A percentile compares a stretch with the other conserved stretches of the same genome.
phyloP scores from a whole-genome alignment of 2,888 invertebrate species.

The Stenotaenia linearis region DNA sequence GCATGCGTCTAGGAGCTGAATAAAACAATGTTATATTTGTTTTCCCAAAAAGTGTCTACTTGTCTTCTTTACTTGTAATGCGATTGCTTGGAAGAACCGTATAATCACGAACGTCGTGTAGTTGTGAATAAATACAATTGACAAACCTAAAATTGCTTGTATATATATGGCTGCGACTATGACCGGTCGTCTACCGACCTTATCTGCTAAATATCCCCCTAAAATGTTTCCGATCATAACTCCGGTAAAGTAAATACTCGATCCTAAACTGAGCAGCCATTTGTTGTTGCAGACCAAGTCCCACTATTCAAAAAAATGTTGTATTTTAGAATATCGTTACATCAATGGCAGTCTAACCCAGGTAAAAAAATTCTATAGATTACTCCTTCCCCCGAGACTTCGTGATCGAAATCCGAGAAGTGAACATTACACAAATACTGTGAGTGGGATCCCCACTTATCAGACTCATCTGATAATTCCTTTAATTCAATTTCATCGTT shows the following conservation, averaged over 20 bases:
- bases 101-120: constrained; percentile 1
- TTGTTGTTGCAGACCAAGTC: constrained; percentile 26
- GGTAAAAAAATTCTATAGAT: too few species aligned
- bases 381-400: too few species aligned
- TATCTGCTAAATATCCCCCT: background rate
- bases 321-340: background rate
- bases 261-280: background rate
- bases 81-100: constrained; percentile 7
- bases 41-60: background rate
- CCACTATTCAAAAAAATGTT: background rate
- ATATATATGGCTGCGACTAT: background rate
- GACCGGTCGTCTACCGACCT: background rate
- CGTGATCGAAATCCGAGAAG: too few species aligned
- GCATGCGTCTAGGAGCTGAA: constrained; percentile 51
- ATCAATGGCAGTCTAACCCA: too few species aligned
- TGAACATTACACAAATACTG: too few species aligned
- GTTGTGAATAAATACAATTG: background rate
- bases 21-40: constrained; percentile 13
- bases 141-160: background rate
- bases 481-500: too few species aligned
- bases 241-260: constrained; percentile 27
- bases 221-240: background rate
- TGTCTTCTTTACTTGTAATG: background rate
- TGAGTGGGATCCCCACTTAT: too few species aligned
- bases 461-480: too few species aligned